Conservation (phyloP, 2,113 vertebrate species). For the Callipepla californica region DNA sequence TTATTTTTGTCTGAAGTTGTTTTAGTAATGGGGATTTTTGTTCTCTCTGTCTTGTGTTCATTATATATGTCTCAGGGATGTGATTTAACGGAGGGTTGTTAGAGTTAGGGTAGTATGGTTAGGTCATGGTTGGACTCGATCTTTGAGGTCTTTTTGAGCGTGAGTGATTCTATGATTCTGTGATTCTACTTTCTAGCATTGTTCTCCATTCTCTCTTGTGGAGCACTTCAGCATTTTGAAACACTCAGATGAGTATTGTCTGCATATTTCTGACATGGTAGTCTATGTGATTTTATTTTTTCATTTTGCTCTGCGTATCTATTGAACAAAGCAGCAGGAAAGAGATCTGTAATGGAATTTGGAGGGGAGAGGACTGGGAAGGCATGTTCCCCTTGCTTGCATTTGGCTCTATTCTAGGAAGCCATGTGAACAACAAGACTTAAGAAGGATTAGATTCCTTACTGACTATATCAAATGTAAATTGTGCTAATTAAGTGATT, state of each 20-base stretch:
- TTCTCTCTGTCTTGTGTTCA: background rate
- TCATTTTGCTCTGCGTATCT: background rate
- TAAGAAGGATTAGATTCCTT: background rate
- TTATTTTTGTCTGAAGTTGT: background rate
- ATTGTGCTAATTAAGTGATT: background rate
- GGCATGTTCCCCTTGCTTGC: accelerated
- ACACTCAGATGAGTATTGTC: background rate
- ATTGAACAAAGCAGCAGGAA: background rate
- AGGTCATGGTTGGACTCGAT: no score
- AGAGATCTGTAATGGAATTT: background rate
- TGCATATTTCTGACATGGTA: background rate
- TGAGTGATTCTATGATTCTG: no score
- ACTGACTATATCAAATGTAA: background rate
- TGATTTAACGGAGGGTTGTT: no score
- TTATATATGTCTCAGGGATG: background rate
- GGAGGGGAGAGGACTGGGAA: background rate
- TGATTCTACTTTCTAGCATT: background rate
- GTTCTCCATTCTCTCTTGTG: background rate
- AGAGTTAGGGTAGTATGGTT: no score
- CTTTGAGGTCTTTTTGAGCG: no score
- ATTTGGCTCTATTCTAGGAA: background rate
- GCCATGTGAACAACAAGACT: background rate
- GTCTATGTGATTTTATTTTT: background rate
- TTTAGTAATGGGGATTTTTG: background rate
- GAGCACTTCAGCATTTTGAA: background rate